phyloP scores from a whole-genome alignment of 2,113 vertebrate species.

The Ptilonorhynchus violaceus region DNA sequence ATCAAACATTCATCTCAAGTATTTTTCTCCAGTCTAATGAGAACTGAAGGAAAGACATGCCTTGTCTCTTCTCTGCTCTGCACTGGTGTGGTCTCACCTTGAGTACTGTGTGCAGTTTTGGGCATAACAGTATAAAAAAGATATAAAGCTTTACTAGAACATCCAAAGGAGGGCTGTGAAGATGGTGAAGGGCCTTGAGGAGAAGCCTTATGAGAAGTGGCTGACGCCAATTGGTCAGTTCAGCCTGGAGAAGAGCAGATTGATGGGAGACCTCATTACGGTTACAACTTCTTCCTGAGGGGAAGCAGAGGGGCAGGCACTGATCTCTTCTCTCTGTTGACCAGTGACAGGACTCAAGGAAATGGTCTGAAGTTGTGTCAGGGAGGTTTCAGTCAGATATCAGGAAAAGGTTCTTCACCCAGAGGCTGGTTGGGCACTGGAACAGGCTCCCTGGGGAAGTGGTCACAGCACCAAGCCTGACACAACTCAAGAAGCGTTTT shows the following conservation, averaged over 20 bases:
- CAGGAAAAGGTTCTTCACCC: neutral
- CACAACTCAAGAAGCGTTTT: neutral
- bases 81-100: neutral
- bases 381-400: neutral
- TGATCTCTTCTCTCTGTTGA: neutral
- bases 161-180: neutral
- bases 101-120: neutral
- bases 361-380: neutral
- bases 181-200: neutral
- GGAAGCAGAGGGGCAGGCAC: neutral
- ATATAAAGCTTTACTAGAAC: neutral
- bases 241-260: neutral
- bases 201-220: accelerated
- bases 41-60: neutral
- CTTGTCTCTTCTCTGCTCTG: neutral
- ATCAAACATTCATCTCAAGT: neutral
- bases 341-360: neutral
- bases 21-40: neutral
- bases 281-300: neutral
- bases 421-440: neutral
- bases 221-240: neutral
- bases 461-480: neutral
- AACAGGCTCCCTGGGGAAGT: neutral
- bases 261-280: neutral
- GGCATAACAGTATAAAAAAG: neutral